Evolutionary conservation across 2,113 vertebrate species (phyloP).

Genomic region (Pedionomus torquatus): DNA sequence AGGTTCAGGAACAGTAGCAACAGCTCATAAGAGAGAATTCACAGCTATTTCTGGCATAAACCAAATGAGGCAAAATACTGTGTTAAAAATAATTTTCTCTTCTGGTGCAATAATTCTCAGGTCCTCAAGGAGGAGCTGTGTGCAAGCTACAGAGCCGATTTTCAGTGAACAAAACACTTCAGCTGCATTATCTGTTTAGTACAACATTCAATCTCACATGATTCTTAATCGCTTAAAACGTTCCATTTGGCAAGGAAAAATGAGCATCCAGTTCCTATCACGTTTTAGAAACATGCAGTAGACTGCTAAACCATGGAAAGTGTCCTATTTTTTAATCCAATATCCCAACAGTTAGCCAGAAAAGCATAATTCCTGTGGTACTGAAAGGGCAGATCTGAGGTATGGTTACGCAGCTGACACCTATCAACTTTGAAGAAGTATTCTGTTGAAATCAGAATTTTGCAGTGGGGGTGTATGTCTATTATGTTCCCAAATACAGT

Average conservation of each 20-base stretch:
- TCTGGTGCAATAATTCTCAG: constrained; percentile 4
- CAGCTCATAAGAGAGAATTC: neutral
- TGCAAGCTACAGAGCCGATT: neutral
- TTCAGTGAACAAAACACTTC: neutral
- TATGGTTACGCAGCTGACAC: neutral
- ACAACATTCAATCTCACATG: neutral
- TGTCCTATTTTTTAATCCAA: neutral
- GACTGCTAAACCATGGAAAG: neutral
- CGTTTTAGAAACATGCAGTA: neutral
- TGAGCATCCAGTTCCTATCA: neutral
- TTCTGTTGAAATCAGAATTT: neutral
- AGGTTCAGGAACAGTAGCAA: neutral
- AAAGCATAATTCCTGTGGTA: neutral
- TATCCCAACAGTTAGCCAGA: neutral
- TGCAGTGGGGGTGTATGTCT: neutral
- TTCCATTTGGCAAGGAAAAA: neutral
- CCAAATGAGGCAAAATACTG: neutral
- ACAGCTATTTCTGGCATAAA: neutral
- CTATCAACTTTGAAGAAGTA: neutral
- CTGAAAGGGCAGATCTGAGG: neutral
- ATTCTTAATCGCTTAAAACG: neutral
- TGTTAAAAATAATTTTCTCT: neutral
- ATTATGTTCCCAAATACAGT: neutral
- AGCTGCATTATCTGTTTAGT: neutral
- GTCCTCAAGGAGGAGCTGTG: constrained; percentile 69